Conservation (phyloP, 1,140 invertebrate species). For the Gonioctena quinquepunctata region DNA sequence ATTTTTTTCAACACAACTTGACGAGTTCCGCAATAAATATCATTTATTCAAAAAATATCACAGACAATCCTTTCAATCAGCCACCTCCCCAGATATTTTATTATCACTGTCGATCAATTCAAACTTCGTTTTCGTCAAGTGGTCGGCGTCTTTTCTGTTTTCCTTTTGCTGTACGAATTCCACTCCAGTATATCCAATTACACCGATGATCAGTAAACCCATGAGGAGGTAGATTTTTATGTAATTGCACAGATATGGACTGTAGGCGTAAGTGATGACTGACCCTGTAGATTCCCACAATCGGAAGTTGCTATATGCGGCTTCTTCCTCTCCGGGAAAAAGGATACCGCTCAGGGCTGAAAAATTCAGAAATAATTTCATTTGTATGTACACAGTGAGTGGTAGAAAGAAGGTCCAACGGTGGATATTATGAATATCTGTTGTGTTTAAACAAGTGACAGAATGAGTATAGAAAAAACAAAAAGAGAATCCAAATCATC, state of each 20-base stretch:
- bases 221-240: slow-evolving; percentile 78
- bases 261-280: slow-evolving; percentile 80
- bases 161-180: slow-evolving; percentile 35
- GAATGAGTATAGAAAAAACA: no score
- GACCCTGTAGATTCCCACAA: slow-evolving; percentile 91
- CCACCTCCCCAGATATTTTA: slow-evolving; percentile 7
- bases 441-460: no score
- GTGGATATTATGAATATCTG: no score
- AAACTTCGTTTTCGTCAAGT: not conserved
- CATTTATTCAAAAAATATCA: not conserved
- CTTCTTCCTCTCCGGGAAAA: slow-evolving; percentile 84
- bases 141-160: not conserved
- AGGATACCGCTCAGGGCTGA: slow-evolving; percentile 86
- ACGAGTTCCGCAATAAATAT: no score
- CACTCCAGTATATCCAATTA: slow-evolving; percentile 66
- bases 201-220: slow-evolving; percentile 72
- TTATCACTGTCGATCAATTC: not conserved
- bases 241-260: slow-evolving; percentile 76
- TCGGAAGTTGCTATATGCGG: slow-evolving; percentile 91
- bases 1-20: no score
- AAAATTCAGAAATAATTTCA: no score
- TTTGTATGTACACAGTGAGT: no score
- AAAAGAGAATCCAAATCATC: no score
- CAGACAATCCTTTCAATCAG: not conserved
- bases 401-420: no score